Evolutionary conservation across 2,113 vertebrate species (phyloP), one percentile per base, ranked within the genome.

Genomic region (Peromyscus leucopus): DNA sequence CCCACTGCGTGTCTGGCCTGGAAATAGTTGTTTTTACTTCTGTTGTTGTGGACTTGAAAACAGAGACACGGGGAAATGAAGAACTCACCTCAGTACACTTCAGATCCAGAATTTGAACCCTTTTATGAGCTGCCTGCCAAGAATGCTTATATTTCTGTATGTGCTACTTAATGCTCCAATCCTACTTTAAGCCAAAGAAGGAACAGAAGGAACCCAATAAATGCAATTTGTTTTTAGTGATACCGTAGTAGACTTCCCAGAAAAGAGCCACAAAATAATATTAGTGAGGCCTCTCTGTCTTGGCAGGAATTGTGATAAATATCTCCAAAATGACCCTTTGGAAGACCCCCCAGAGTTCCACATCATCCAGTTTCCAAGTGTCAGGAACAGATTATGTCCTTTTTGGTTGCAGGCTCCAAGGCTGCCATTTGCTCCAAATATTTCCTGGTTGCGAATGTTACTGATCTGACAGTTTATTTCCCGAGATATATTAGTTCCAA

Each of bases 401-500:
- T 17, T 78, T 22, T 0, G 4, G 59, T 24, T 12, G 28, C 42
- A 88, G 74, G 28, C 75, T 88, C 39, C n/a, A 5, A 5, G n/a
- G 72, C 31, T 83, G 51, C 31, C 95, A 1, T 19, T 83, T 90
- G 51, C 48, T 93, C 75, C 31, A 0, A 7, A 90, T 78, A 90
- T 95, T 85, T 91, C 86, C 91, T 93, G 65, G 51, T 93, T 71
- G 95, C 95, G 89, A 5, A 4, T 92, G n/a, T 69, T 94, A 13
- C 11, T 26, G 96, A 74, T 22, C 0, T 36, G 91, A 76, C 89
- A 94, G 96, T 72, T 93, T 89, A 79, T 96, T 93, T 96, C 92
- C 94, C 0, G 0, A 94, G 95, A 94, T 71, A 4, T 86, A 94
- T 97, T 90, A 90, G 96, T 95, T 93, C 95, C 71, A 93, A 96